These are phyloP conservation scores for Brachycybe producta DNA, from an alignment of 2,888 invertebrate species.

Conservation along the genomic window DNA sequence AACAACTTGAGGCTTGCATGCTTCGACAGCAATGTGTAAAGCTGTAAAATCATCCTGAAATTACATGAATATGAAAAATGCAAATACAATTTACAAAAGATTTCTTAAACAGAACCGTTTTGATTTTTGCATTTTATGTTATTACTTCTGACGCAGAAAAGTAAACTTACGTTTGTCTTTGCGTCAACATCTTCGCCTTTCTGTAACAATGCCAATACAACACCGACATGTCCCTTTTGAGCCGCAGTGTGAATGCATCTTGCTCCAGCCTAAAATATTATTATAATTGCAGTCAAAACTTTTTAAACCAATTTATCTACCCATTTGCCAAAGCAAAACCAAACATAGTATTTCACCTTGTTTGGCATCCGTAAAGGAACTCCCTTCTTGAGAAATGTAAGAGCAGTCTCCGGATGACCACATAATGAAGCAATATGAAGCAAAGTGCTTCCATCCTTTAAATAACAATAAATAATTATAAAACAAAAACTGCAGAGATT, in stretches of 20 bases:
- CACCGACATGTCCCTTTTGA: conserved; percentile 89
- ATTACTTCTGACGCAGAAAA: conserved; percentile 29
- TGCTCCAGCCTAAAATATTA: conserved; percentile 69
- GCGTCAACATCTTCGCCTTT: conserved; percentile 95
- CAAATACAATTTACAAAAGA: no score
- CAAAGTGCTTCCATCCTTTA: conserved; percentile 85
- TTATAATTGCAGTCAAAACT: no score
- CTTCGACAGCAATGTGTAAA: conserved; percentile 90
- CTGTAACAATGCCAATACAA: conserved; percentile 86
- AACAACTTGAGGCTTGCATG: conserved; percentile 83
- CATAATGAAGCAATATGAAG: conserved; percentile 97
- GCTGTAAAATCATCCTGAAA: conserved; percentile 91
- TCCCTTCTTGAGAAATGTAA: conserved; percentile 96
- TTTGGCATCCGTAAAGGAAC: conserved; percentile 99
- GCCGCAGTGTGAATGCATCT: conserved; percentile 96
- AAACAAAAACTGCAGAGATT: no score
- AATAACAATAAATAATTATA: not conserved
- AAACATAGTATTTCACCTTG: conserved; percentile 46
- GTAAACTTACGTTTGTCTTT: conserved; percentile 83
- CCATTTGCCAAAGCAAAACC: not conserved
- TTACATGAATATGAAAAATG: conserved; percentile 14
- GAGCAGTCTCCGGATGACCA: conserved; percentile 95
- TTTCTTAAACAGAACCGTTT: no score
- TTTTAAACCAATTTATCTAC: not conserved
- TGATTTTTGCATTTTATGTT: conserved; percentile 1